Evolutionary conservation across 2,888 invertebrate species (phyloP).

Genomic region (Ichneumoninae sp.): DNA sequence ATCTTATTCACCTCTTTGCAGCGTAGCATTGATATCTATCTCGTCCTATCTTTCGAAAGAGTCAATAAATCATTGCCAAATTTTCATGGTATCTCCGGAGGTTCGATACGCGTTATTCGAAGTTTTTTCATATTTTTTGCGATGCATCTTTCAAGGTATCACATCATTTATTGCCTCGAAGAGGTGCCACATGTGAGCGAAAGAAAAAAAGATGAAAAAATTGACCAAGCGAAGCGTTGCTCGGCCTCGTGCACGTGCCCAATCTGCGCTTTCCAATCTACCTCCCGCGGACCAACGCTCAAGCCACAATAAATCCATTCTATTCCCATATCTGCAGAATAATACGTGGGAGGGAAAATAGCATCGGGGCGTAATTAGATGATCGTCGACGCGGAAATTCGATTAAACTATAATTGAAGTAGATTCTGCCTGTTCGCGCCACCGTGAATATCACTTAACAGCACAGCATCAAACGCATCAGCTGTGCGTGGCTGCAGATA

Average conservation of each 20-base stretch:
- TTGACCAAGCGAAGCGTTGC: background rate
- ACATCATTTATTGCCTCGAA: background rate
- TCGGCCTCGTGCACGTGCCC: background rate
- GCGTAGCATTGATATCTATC: background rate
- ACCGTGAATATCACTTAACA: background rate
- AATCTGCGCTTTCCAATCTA: conserved; percentile 9
- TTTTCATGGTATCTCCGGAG: background rate
- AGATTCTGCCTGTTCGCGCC: conserved; percentile 15
- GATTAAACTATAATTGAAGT: conserved; percentile 53
- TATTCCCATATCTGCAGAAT: conserved; percentile 16
- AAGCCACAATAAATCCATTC: conserved; percentile 6
- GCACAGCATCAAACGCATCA: background rate
- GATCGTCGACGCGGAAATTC: conserved; percentile 51
- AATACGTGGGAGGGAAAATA: conserved; percentile 24
- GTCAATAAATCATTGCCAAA: no score
- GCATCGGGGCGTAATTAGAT: conserved; percentile 45
- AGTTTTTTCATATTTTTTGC: background rate
- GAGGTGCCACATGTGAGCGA: background rate
- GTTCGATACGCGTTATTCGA: background rate
- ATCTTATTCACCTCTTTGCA: background rate
- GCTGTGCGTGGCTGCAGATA: background rate
- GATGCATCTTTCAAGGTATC: background rate
- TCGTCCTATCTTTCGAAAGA: background rate
- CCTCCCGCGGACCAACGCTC: background rate
- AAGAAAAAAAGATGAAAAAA: background rate